Percentiles rank a stretch among this genome's conserved stretches.
Evolutionary conservation across 2,888 invertebrate genomes (phyloP).

Genomic region (Chromoteleia sp.): DNA sequence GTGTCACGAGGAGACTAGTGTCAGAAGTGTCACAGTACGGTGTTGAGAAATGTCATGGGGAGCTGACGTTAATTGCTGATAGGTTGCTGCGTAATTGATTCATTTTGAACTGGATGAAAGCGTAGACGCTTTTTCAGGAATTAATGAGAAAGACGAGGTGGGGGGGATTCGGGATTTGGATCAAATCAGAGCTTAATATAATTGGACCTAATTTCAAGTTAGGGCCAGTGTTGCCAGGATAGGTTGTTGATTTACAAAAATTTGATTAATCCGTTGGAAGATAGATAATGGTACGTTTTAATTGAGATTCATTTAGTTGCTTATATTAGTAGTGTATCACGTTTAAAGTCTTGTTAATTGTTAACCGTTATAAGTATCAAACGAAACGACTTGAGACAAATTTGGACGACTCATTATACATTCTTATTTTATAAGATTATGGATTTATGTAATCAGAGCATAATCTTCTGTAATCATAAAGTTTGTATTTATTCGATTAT

Average conservation of each 20-base stretch:
- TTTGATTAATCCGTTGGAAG: conserved; percentile 10
- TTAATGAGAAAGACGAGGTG: not conserved
- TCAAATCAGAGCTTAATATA: too few relatives aligned
- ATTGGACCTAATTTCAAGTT: too few relatives aligned
- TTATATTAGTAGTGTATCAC: not conserved
- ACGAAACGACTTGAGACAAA: too few relatives aligned
- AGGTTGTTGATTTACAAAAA: not conserved
- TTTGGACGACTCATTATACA: too few relatives aligned
- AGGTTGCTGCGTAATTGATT: conserved; percentile 26
- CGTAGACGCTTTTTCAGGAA: not conserved
- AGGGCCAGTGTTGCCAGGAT: too few relatives aligned
- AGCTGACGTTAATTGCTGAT: conserved; percentile 45
- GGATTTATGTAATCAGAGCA: too few relatives aligned
- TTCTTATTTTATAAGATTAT: too few relatives aligned
- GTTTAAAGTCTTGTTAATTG: too few relatives aligned
- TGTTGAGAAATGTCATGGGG: conserved; percentile 31
- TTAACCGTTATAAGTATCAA: too few relatives aligned
- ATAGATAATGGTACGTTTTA: not conserved
- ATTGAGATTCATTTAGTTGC: not conserved
- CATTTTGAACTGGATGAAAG: conserved; percentile 10
- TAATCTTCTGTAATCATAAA: too few relatives aligned
- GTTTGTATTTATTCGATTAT: too few relatives aligned
- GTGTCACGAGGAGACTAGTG: conserved; percentile 22
- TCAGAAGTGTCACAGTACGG: conserved; percentile 35
- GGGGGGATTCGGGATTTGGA: not conserved